Conservation (phyloP, 2,113 vertebrate genomes). For the Megaceryle maxima region DNA sequence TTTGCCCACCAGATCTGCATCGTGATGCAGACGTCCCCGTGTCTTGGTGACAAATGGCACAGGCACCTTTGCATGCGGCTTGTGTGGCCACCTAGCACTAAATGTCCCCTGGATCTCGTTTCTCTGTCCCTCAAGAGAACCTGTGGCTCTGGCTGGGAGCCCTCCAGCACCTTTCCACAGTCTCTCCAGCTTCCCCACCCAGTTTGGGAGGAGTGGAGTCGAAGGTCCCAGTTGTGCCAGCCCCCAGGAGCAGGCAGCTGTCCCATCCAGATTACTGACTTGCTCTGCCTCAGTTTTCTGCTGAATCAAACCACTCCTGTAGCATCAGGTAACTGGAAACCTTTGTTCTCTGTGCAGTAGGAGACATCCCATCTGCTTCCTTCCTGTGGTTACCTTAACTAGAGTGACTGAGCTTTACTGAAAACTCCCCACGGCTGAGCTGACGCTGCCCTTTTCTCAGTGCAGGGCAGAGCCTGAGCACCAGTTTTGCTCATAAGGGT, state of each 20-base stretch:
- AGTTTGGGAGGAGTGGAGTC: rapidly evolving
- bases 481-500: rapidly evolving
- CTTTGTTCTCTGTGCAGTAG: not conserved
- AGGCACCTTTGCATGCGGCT: rapidly evolving
- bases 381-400: constrained; percentile 70
- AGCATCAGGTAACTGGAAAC: constrained; percentile 61
- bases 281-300: not conserved
- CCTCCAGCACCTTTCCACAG: not conserved
- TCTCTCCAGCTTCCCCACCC: not conserved
- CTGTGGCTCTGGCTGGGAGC: not conserved
- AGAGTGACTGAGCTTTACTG: constrained; percentile 69
- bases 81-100: rapidly evolving
- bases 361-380: constrained; percentile 59
- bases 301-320: not conserved
- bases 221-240: rapidly evolving
- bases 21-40: rapidly evolving
- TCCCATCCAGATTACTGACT: not conserved
- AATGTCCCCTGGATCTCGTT: not conserved
- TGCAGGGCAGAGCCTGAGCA: not conserved
- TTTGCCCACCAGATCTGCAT: not conserved
- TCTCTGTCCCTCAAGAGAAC: rapidly evolving
- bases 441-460: not conserved
- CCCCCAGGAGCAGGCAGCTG: rapidly evolving
- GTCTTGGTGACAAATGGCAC: not conserved
- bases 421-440: constrained; percentile 69